Evolutionary conservation across 2,113 vertebrate genomes (phyloP).

Genomic region (Ctenomys sociabilis): DNA sequence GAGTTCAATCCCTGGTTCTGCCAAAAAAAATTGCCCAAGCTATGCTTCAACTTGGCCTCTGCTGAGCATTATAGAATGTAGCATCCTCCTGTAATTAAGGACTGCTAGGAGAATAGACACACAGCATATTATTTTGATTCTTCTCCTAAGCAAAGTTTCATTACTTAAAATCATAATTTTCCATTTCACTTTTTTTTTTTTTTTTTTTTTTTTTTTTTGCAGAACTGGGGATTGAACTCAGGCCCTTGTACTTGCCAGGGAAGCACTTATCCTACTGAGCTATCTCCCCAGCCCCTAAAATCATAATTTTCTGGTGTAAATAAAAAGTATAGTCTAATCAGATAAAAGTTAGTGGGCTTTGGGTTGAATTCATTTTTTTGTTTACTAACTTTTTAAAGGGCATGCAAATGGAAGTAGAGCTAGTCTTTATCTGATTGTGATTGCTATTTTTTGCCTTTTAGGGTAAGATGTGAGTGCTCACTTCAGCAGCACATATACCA

Average conservation of each 20-base stretch:
- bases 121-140: slow-evolving; percentile 21
- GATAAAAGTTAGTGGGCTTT: slow-evolving; percentile 17
- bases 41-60: not conserved
- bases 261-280: too few species aligned
- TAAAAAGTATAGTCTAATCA: slow-evolving; percentile 2
- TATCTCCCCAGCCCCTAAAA: too few species aligned
- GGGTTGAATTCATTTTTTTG: slow-evolving; percentile 2
- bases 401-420: not conserved
- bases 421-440: not conserved
- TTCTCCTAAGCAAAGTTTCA: slow-evolving; percentile 34
- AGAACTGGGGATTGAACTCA: too few species aligned
- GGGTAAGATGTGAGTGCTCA: slow-evolving; percentile 3
- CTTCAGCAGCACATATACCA: too few species aligned
- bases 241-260: too few species aligned
- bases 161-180: slow-evolving; percentile 33
- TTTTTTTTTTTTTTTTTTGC: too few species aligned
- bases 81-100: not conserved
- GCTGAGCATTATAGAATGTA: not conserved
- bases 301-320: slow-evolving; percentile 39
- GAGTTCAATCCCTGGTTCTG: too few species aligned
- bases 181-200: too few species aligned
- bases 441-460: slow-evolving; percentile 49
- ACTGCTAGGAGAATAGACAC: not conserved
- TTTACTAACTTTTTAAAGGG: slow-evolving; percentile 34
- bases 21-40: not conserved